phyloP scores from a whole-genome alignment of 2,888 invertebrate species.

The Hypomecis atomaria region DNA sequence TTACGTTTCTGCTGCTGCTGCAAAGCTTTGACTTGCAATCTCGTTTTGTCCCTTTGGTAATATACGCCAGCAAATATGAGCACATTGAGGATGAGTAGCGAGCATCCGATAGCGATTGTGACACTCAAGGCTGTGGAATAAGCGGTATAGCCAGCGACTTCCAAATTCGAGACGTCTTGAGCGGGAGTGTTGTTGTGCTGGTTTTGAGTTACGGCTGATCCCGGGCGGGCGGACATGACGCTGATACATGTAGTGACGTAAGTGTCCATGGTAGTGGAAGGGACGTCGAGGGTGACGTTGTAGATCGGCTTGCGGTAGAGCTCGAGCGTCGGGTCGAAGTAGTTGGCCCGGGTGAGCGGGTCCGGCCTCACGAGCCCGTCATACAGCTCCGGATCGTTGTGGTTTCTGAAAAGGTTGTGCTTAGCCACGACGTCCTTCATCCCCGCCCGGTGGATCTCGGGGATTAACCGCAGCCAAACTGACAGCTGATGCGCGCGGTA shows the following conservation, averaged over 20 bases:
- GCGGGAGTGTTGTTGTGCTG: slow-evolving; percentile 86
- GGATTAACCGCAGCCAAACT: slow-evolving; percentile 97
- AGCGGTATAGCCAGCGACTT: slow-evolving; percentile 90
- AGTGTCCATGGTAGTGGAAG: slow-evolving; percentile 86
- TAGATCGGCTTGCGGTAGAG: slow-evolving; percentile 86
- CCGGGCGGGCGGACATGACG: slow-evolving; percentile 88
- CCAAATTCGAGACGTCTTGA: slow-evolving; percentile 91
- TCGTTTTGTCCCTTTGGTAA: slow-evolving; percentile 91
- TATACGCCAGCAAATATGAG: slow-evolving; percentile 94
- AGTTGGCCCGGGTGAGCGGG: slow-evolving; percentile 88
- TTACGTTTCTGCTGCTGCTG: slow-evolving; percentile 90
- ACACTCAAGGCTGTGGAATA: slow-evolving; percentile 91
- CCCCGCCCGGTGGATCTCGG: slow-evolving; percentile 94
- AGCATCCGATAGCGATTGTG: slow-evolving; percentile 92
- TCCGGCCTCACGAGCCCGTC: slow-evolving; percentile 95
- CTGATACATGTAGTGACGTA: slow-evolving; percentile 89
- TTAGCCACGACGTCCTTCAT: slow-evolving; percentile 95
- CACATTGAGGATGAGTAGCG: slow-evolving; percentile 91
- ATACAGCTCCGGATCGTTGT: slow-evolving; percentile 94
- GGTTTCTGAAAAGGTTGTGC: slow-evolving; percentile 95
- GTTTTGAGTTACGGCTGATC: slow-evolving; percentile 72
- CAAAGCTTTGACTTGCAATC: slow-evolving; percentile 89
- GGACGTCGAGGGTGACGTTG: slow-evolving; percentile 81
- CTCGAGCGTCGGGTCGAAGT: slow-evolving; percentile 86
- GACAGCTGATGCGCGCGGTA: slow-evolving; percentile 98